Conservation (phyloP, 2,797 vertebrate species). For the Acanthurus lineatus region DNA sequence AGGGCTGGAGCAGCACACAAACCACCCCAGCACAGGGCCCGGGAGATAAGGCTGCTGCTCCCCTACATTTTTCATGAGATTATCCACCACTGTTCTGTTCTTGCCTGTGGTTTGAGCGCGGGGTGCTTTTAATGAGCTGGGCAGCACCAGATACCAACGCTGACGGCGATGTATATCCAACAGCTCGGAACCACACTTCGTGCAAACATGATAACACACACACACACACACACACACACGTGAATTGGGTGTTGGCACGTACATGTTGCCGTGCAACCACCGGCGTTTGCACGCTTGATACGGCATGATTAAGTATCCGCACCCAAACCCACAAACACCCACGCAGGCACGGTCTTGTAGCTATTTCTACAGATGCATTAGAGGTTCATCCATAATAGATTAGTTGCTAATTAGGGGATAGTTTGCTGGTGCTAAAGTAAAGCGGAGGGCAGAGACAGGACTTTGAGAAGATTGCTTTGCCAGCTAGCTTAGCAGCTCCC, state of each 20-base stretch:
- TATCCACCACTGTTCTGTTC: slow-evolving; percentile 78
- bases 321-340: slow-evolving; percentile 41
- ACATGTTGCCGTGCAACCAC: slow-evolving; percentile 2
- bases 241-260: slow-evolving; percentile 8
- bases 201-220: slow-evolving; percentile 31
- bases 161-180: slow-evolving; percentile 41
- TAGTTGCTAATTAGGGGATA: slow-evolving; percentile 73
- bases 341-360: slow-evolving; percentile 33
- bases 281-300: slow-evolving; percentile 26
- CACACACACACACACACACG: neutral
- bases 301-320: slow-evolving; percentile 25
- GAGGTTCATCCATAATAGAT: slow-evolving; percentile 79
- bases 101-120: slow-evolving; percentile 67
- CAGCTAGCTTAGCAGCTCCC: slow-evolving; percentile 49
- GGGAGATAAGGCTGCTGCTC: slow-evolving; percentile 76
- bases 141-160: slow-evolving; percentile 55
- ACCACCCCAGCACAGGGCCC: slow-evolving; percentile 69
- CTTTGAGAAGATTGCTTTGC: slow-evolving; percentile 43
- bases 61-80: slow-evolving; percentile 84
- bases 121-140: slow-evolving; percentile 78
- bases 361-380: slow-evolving; percentile 75
- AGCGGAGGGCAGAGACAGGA: slow-evolving; percentile 53
- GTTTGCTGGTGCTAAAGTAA: slow-evolving; percentile 69
- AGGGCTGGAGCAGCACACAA: slow-evolving; percentile 76
- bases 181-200: slow-evolving; percentile 47